Percentiles rank a stretch among this genome's conserved stretches.
Conservation (phyloP, 1,140 invertebrate species). For the Penaeus japonicus region DNA sequence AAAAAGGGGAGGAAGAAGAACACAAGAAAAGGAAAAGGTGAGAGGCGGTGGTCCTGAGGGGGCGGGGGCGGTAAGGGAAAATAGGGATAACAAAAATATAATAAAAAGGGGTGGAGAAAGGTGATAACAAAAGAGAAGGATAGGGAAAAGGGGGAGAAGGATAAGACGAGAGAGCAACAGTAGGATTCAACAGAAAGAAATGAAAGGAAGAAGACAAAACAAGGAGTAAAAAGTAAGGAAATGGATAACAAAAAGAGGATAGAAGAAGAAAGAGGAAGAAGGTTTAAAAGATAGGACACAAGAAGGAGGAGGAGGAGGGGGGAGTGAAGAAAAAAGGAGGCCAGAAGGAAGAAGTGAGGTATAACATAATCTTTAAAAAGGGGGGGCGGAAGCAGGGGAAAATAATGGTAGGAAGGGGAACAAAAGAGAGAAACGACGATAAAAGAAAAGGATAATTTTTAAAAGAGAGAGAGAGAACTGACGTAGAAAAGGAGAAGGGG, state of each 20-base stretch:
- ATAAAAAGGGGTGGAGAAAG: neutral
- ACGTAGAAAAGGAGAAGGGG: neutral
- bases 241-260: neutral
- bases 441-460: neutral
- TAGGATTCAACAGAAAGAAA: neutral
- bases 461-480: neutral
- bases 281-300: neutral
- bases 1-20: neutral
- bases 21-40: neutral
- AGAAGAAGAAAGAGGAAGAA: neutral
- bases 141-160: neutral
- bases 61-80: neutral
- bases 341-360: neutral
- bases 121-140: neutral
- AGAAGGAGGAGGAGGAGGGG: neutral
- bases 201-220: neutral
- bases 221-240: neutral
- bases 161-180: neutral
- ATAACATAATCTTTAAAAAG: too few relatives aligned
- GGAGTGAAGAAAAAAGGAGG: neutral
- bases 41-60: neutral
- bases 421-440: neutral
- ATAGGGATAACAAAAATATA: too few relatives aligned
- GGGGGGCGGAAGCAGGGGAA: neutral
- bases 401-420: neutral